Base-by-base conservation (phyloP, 2,888 invertebrate species). In the Tetropium fuscum region DNA sequence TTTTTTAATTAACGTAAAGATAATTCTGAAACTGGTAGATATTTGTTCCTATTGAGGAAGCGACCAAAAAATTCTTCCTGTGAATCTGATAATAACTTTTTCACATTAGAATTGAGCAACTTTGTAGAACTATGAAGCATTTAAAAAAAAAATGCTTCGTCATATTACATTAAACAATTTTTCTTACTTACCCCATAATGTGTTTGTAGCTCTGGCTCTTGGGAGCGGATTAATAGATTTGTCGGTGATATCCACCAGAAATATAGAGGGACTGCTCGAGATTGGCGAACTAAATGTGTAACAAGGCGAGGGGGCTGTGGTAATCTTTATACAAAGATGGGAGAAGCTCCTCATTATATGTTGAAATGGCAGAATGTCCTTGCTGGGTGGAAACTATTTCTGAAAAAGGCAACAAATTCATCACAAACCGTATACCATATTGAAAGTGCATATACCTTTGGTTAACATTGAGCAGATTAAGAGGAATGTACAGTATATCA, bases 301-400 rank as follows among this genome's bases (percentile, higher is more conserved):
- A 82, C 80, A 83, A 18, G 82, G 83, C 57, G 87, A 85, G 6
- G 87, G 85, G 16, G 88, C 84, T 4, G 90, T 85, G 20, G 89
- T 84, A 34, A 90, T 83, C 77, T 90, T 90, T 18, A 91, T 84
- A 76, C 89, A 90, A 3, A 91, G 84, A 77, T 90, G 90, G 2
- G 90, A 90, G 77, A 90, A 90, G 78, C 90, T 90, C 69, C 90
- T 83, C 80, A 90, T 90, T 64, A 90, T 87, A 74, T 90, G 90
- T 77, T 90, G 90, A 78, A 89, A 90, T 16, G 90, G 89, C 38
- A 90, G 79, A 56, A 89, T 83, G 53, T 88, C 88, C 77, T 88
- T 86, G 45, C 88, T 87, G 2, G 90, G 90, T 11, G 90, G 90
- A 76, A 90, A 80, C 90, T 90, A 79, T 90, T 90, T 75, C 90